phyloP scores from a whole-genome alignment of 2,113 vertebrate genomes.

The Tachycineta bicolor region DNA sequence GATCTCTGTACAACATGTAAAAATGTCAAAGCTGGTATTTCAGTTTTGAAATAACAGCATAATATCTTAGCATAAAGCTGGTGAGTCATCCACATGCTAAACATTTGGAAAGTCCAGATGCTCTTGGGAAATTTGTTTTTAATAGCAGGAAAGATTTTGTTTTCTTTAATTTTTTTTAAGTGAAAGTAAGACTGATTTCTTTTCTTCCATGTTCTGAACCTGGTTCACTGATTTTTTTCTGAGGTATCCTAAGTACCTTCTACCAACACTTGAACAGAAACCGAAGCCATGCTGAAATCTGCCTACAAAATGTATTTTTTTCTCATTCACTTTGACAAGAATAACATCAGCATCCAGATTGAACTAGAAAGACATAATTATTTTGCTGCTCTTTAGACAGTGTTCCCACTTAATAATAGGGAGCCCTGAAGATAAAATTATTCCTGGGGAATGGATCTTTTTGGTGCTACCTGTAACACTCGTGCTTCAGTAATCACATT shows the following conservation, averaged over 20 bases:
- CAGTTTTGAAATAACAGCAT: slow-evolving; percentile 33
- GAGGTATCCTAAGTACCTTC: background rate
- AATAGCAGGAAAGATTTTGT: slow-evolving; percentile 33
- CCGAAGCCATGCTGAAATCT: background rate
- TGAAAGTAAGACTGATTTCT: background rate
- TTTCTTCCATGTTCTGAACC: background rate
- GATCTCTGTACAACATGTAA: background rate
- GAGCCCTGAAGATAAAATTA: background rate
- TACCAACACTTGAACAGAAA: background rate
- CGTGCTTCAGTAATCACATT: background rate
- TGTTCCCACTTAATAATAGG: background rate
- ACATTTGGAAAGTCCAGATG: slow-evolving; percentile 47
- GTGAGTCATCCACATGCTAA: slow-evolving; percentile 52
- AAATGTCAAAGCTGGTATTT: slow-evolving; percentile 52
- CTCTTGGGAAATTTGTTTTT: slow-evolving; percentile 19
- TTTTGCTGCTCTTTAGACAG: background rate
- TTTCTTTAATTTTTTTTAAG: background rate
- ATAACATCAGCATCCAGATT: background rate
- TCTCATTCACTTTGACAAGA: background rate
- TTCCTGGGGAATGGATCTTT: background rate
- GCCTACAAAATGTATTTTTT: background rate
- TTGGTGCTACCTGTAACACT: background rate
- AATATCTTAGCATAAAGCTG: slow-evolving; percentile 48
- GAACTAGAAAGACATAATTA: background rate
- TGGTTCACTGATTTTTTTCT: background rate